Conservation (phyloP, 2,113 vertebrate species). For the Paratilapia polleni region DNA sequence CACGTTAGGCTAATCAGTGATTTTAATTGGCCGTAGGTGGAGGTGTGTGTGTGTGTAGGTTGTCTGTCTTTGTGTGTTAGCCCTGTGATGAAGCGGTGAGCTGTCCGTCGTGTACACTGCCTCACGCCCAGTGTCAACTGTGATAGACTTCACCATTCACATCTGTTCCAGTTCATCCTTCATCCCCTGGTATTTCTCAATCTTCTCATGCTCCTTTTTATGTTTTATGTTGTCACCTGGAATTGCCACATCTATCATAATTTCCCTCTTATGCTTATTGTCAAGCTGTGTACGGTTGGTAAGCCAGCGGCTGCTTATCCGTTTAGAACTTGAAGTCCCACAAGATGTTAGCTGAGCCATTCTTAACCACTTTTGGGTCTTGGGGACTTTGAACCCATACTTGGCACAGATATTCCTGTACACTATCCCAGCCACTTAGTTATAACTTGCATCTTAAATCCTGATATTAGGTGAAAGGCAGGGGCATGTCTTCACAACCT, state of each 20-base stretch:
- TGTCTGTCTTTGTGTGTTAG: too few relatives aligned
- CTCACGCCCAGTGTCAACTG: too few relatives aligned
- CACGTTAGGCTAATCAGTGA: too few relatives aligned
- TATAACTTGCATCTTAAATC: background rate
- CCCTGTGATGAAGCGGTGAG: too few relatives aligned
- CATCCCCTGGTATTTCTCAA: background rate
- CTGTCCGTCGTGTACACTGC: too few relatives aligned
- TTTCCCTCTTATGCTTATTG: background rate
- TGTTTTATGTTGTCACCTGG: background rate
- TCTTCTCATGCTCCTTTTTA: background rate
- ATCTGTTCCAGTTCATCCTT: background rate
- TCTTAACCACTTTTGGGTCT: background rate
- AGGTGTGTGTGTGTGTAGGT: too few relatives aligned
- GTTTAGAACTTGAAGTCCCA: background rate
- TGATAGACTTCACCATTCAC: background rate
- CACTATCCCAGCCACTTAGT: background rate
- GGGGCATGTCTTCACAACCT: background rate
- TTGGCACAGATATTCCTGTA: background rate
- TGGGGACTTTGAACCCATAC: background rate
- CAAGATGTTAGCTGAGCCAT: background rate
- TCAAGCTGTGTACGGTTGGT: conserved; percentile 3
- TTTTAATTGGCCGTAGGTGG: too few relatives aligned
- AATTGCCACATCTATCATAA: background rate
- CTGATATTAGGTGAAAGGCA: background rate
- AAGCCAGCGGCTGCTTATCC: background rate